These are phyloP conservation scores for Ophioderma brevispina DNA, from an alignment of 35 echinoderm and acorn worm genomes.

Conservation along the genomic window DNA sequence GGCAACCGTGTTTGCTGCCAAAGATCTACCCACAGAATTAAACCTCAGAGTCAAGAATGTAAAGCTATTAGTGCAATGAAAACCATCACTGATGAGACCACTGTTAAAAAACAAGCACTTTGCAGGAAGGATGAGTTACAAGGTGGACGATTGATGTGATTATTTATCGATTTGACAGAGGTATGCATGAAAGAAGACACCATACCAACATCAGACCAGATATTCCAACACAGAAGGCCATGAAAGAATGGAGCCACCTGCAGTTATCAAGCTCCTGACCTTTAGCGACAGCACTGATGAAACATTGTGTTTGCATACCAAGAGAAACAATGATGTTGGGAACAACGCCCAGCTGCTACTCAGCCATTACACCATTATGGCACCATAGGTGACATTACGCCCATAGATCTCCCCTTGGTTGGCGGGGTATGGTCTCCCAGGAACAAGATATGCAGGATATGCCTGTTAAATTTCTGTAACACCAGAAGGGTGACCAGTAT, in stretches of 20 bases:
- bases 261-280: neutral
- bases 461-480: neutral
- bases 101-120: neutral
- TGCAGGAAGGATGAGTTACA: neutral
- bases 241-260: conserved; percentile 26
- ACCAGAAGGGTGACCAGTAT: neutral
- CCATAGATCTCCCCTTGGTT: neutral
- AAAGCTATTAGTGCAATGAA: conserved; percentile 24
- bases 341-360: too few relatives aligned
- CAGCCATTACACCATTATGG: too few relatives aligned
- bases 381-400: too few relatives aligned
- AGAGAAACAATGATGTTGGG: too few relatives aligned
- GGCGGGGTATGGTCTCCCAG: conserved; percentile 43
- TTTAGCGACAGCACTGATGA: neutral
- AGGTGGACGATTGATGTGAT: conserved; percentile 28
- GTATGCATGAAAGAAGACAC: conserved; percentile 34
- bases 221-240: conserved; percentile 29
- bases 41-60: neutral
- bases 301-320: neutral
- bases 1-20: neutral
- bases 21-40: neutral
- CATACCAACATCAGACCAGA: conserved; percentile 38
- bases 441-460: neutral
- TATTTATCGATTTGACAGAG: conserved; percentile 42
- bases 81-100: conserved; percentile 1